These are phyloP conservation scores for Bathynomus jamesi DNA, from an alignment of 1,140 invertebrate species.

Conservation along the genomic window DNA sequence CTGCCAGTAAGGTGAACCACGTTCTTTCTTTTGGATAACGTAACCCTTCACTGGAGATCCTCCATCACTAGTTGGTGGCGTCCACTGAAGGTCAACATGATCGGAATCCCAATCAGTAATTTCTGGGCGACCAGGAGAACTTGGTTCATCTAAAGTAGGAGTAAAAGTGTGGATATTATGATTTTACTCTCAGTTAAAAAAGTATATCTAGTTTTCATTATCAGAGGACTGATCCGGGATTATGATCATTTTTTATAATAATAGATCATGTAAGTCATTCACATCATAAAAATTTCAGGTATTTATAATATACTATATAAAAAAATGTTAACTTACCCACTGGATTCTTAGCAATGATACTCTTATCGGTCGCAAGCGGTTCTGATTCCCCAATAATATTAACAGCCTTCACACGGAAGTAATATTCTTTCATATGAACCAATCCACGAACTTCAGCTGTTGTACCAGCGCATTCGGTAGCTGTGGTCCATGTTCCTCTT, in stretches of 20 bases:
- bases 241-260: too few species aligned
- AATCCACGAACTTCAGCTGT: constrained; percentile 76
- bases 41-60: constrained; percentile 88
- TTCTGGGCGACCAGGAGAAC: constrained; percentile 78
- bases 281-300: too few species aligned
- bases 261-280: too few species aligned
- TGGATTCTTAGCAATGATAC: constrained; percentile 88
- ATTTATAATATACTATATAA: too few species aligned
- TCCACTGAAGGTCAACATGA: constrained; percentile 85
- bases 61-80: constrained; percentile 70
- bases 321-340: constrained; percentile 51
- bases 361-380: constrained; percentile 70
- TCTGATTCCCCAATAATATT: constrained; percentile 94
- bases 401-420: constrained; percentile 74
- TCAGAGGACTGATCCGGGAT: too few species aligned
- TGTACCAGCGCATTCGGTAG: constrained; percentile 69
- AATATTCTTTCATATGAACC: constrained; percentile 86
- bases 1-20: constrained; percentile 79
- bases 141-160: constrained; percentile 65
- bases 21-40: constrained; percentile 91
- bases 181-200: too few species aligned
- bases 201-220: too few species aligned
- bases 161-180: too few species aligned
- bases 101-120: constrained; percentile 88
- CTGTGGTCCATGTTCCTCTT: constrained; percentile 89